Evolutionary conservation across 2,113 vertebrate species (phyloP), one percentile per base, ranked within the genome.

Genomic region (Todiramphus saurophagus): DNA sequence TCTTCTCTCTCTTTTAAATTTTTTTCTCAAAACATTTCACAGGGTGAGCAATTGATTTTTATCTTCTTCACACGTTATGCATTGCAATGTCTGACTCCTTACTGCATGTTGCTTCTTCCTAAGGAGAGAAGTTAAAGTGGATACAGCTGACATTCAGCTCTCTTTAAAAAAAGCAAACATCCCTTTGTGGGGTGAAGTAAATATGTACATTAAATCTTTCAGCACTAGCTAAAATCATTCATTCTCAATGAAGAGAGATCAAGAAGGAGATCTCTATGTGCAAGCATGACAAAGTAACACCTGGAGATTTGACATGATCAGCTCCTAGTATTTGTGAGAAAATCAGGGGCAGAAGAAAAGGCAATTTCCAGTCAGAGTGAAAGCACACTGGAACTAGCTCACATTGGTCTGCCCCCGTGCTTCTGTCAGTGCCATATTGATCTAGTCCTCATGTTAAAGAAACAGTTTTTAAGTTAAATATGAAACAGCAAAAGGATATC

Each of bases 211-310:
- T 74, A 92, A 69, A 59, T 80, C 72, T 86, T 96, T 91, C 63
- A 80, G 43, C 87, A 88, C 41, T 74, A 81, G 33, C 28, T 94
- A 80, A 63, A 94, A 68, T 23, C 89, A 88, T 74, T 86, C 37
- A 70, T 83, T 86, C 55, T 50, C 46, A 62, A 51, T 39, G 23
- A 85, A 95, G 23, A 41, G 59, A 93, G 87, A 90, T 41, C 11
- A 76, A 25, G 70, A 74, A 73, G 13, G 6, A 80, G 72, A 77
- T 77, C 41, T 74, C 23, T 62, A 6, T 16, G 11, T 83, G 59
- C 39, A 50, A 89, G 25, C 13, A 55, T 24, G 55, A 91, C 28
- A 59, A 76, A 73, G 53, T 48, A 79, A 91, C 28, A 62, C 58
- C 48, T 69, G 78, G 77, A 77, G n/a, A 77, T 80, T 41, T 86